Evolutionary conservation across 2,888 invertebrate genomes (phyloP).

Genomic region (Dorcus parallelipipedus): DNA sequence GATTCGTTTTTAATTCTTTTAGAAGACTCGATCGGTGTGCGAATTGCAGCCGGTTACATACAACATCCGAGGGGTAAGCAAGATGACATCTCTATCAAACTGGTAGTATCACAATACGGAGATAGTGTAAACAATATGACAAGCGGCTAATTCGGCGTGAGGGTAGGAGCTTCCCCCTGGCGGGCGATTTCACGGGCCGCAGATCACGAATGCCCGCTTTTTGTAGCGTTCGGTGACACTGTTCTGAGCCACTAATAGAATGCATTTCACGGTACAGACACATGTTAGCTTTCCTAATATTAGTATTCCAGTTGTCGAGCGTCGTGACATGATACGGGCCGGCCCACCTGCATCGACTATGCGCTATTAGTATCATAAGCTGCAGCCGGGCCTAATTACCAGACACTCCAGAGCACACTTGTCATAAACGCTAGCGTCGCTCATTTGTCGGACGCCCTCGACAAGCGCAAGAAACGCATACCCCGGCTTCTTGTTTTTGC

Average conservation of each 20-base stretch:
- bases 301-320: slow-evolving; percentile 36
- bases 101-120: slow-evolving; percentile 26
- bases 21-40: neutral
- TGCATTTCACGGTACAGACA: slow-evolving; percentile 26
- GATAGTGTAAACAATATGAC: slow-evolving; percentile 51
- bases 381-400: slow-evolving; percentile 42
- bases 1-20: neutral
- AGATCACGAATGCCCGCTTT: slow-evolving; percentile 28
- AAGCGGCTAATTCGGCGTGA: slow-evolving; percentile 48
- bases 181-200: slow-evolving; percentile 34
- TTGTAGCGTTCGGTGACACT: slow-evolving; percentile 25
- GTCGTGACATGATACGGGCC: slow-evolving; percentile 36
- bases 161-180: slow-evolving; percentile 29
- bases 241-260: slow-evolving; percentile 24
- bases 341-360: slow-evolving; percentile 44
- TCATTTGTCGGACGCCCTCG: slow-evolving; percentile 38
- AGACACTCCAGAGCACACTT: slow-evolving; percentile 32
- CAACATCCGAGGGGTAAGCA: slow-evolving; percentile 13
- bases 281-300: slow-evolving; percentile 37
- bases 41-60: neutral
- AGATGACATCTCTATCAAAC: slow-evolving; percentile 30
- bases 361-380: slow-evolving; percentile 33
- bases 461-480: slow-evolving; percentile 16
- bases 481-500: slow-evolving; percentile 23
- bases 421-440: slow-evolving; percentile 39